Evolutionary conservation across 2,113 vertebrate species (phyloP), one percentile per base, ranked within the genome.

Genomic region (Anarrhichthys ocellatus): DNA sequence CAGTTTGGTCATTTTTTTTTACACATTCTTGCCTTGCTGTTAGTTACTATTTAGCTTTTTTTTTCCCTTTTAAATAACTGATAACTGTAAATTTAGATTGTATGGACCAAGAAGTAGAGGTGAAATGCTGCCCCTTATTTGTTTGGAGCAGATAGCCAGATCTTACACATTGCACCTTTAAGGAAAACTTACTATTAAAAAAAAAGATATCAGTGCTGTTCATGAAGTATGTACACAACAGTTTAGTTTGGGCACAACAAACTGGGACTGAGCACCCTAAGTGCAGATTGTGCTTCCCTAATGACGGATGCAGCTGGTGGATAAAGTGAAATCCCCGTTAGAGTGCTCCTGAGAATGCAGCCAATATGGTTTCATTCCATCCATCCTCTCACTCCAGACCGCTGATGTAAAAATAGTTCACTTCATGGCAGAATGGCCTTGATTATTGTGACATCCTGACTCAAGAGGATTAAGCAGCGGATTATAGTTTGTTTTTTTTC

Each of bases 401-500:
- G 10, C 48, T 15, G 66, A 71, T 80, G 73, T 80, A 76, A 88
- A 89, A 92, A 88, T 68, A 83, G 78, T 62, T 66, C 36, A 76
- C 75, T 50, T 78, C 76, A 78, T 62, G 79, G 46, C 62, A 62
- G 64, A 83, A 68, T 70, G 58, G 73, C 72, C 82, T 82, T 81
- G 69, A 87, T 89, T 87, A 80, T 70, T 80, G 48, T 71, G 65
- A 78, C 78, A 74, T 88, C 73, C 62, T 46, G 71, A 80, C 85
- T 92, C 73, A 44, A 56, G 72, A 73, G 85, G 89, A 88, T 94
- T 91, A 91, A 78, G 74, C 72, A 29, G 38, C 18, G 76, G 84
- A 90, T 93, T 88, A 86, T 74, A 77, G 38, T 52, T 78, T 76
- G 75, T 69, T 59, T 76, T 52, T 67, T 54, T 44, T 27, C 11